Evolutionary conservation across 2,888 invertebrate genomes (phyloP).

Genomic region (Tiliacea citrago): DNA sequence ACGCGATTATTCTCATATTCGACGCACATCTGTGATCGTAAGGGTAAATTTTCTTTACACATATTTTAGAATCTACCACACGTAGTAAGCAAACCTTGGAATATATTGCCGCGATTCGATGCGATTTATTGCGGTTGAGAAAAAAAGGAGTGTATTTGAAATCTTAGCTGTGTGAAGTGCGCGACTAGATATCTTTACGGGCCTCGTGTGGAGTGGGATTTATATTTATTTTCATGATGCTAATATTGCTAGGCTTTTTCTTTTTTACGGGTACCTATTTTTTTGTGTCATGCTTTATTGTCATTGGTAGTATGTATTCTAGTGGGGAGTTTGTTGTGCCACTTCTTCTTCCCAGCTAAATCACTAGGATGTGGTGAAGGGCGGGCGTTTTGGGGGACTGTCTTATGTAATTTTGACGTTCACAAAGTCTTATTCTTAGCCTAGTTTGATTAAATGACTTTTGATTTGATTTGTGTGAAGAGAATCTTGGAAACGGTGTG

Average conservation of each 20-base stretch:
- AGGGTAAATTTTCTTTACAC: conserved; percentile 72
- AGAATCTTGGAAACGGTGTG: background rate
- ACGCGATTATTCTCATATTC: conserved; percentile 48
- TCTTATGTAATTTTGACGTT: too few species aligned
- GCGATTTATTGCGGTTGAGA: conserved; percentile 72
- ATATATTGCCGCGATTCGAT: conserved; percentile 74
- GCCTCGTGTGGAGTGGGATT: conserved; percentile 62
- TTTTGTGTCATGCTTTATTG: conserved; percentile 47
- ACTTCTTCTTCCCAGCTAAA: background rate
- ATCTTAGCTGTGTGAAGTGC: conserved; percentile 65
- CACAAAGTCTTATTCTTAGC: background rate
- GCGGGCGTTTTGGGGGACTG: background rate
- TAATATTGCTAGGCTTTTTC: conserved; percentile 51
- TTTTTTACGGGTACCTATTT: conserved; percentile 37
- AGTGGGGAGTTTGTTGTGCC: background rate
- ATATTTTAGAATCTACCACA: conserved; percentile 77
- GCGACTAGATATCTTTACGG: conserved; percentile 69
- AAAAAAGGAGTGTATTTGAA: conserved; percentile 74
- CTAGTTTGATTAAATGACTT: too few species aligned
- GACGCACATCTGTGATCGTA: conserved; percentile 56
- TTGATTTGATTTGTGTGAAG: background rate
- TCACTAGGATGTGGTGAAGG: background rate
- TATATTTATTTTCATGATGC: conserved; percentile 67
- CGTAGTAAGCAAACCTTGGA: conserved; percentile 74
- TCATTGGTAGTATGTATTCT: conserved; percentile 7